Evolutionary conservation across 2,113 vertebrate genomes (phyloP), one percentile per base, ranked within the genome.

Genomic region (Antigone vipio): DNA sequence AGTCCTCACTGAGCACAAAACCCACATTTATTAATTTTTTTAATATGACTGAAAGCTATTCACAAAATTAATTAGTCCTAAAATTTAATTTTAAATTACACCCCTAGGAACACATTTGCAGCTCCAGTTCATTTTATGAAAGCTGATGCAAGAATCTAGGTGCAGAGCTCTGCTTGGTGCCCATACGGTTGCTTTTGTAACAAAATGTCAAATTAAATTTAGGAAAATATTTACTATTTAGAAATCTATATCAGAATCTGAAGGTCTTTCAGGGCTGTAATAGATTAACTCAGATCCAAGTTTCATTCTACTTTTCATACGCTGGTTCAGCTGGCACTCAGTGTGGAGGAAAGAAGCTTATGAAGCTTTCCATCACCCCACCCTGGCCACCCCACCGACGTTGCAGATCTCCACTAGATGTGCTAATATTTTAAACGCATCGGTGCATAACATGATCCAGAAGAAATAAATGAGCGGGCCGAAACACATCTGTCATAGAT

Each of bases 171-270:
- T 68, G 49, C 44, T 49, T 42, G 40, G 8, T 56, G 50, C 32
- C 75, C 68, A 55, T 11, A 90, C 22, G 16, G 42, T 38, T 77
- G 68, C 53, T 68, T 89, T 53, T 62, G 45, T n/a, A 85, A 71
- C 40, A 82, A 93, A 75, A 76, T 5, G 29, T 15, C 35, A 89
- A 59, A 74, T 55, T 67, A 64, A 38, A 15, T 87, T 81, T 50
- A 87, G 55, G 59, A 85, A 96, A 96, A 64, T 80, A 93, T 84
- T 94, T 75, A 89, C 49, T 81, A 35, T 89, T 94, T 85, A 56
- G 60, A 78, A 89, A 89, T 67, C 72, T 22, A 0, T 40, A 92
- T 12, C 72, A 80, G 68, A 93, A 88, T 34, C 34, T 66, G 26
- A 35, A 53, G 50, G 45, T 23, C 30, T 67, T 75, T 88, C 49